Conservation (phyloP, 2,888 invertebrate species). For the Mermis nigrescens region DNA sequence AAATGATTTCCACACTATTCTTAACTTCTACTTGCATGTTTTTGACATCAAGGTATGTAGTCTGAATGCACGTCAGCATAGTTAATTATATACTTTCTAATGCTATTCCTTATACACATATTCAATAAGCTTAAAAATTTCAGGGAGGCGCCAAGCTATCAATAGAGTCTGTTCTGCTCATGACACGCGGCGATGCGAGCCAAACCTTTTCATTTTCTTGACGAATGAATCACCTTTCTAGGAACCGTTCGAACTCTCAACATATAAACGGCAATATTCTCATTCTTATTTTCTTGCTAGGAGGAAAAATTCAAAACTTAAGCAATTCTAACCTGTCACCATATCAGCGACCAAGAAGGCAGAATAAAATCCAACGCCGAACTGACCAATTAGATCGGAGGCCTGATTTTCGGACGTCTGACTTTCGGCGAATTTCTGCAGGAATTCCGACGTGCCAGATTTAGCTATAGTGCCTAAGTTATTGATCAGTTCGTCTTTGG, state of each 20-base stretch:
- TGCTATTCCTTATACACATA: no score
- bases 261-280: background rate
- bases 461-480: slow-evolving; percentile 88
- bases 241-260: background rate
- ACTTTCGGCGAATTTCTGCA: slow-evolving; percentile 26
- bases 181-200: no score
- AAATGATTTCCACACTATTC: no score
- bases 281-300: background rate
- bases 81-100: no score
- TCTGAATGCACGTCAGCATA: no score
- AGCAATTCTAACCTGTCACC: slow-evolving; percentile 44
- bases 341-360: slow-evolving; percentile 87
- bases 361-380: slow-evolving; percentile 98
- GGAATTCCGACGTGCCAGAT: slow-evolving; percentile 31
- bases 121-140: no score
- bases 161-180: no score
- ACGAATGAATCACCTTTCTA: no score
- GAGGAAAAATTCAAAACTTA: background rate
- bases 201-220: no score
- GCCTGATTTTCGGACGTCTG: slow-evolving; percentile 2
- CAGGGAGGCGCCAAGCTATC: no score
- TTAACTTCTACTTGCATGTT: no score
- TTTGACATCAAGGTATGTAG: no score
- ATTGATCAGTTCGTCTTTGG: slow-evolving; percentile 68
- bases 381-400: slow-evolving; percentile 78